These are phyloP conservation scores for Polypterus senegalus DNA, from an alignment of 2,113 vertebrate species.

Conservation along the genomic window DNA sequence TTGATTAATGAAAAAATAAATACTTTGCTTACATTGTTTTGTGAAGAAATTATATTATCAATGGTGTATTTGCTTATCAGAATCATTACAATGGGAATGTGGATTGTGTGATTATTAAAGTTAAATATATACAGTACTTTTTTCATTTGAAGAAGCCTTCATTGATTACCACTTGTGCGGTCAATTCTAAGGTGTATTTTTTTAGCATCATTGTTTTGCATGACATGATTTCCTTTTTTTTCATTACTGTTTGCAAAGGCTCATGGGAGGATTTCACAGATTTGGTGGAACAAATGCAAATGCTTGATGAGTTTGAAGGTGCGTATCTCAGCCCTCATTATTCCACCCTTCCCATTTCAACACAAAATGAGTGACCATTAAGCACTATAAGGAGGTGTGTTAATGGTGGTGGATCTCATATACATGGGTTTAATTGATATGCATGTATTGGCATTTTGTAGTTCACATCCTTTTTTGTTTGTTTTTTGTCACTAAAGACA, in stretches of 20 bases:
- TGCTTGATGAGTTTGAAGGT: conserved; percentile 71
- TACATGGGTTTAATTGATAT: neutral
- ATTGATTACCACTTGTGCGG: neutral
- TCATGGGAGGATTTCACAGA: conserved; percentile 91
- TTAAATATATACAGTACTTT: too few relatives aligned
- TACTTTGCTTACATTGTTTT: too few relatives aligned
- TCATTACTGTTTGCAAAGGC: conserved; percentile 75
- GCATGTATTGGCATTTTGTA: neutral
- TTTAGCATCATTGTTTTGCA: conserved; percentile 53
- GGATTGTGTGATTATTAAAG: too few relatives aligned
- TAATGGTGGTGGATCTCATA: neutral
- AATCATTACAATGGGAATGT: too few relatives aligned
- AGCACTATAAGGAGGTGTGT: neutral
- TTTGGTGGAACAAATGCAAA: conserved; percentile 77
- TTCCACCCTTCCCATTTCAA: conserved; percentile 31
- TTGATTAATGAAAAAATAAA: too few relatives aligned
- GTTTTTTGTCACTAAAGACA: too few relatives aligned
- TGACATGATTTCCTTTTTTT: conserved; percentile 52
- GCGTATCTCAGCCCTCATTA: conserved; percentile 61
- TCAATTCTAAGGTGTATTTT: conserved; percentile 30
- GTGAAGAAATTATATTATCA: too few relatives aligned
- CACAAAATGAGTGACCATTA: neutral
- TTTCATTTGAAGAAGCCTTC: too few relatives aligned
- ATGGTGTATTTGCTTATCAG: too few relatives aligned
- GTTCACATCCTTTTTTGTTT: too few relatives aligned